Conservation (phyloP, 1,140 invertebrate species). For the Sarcophaga peregrina region DNA sequence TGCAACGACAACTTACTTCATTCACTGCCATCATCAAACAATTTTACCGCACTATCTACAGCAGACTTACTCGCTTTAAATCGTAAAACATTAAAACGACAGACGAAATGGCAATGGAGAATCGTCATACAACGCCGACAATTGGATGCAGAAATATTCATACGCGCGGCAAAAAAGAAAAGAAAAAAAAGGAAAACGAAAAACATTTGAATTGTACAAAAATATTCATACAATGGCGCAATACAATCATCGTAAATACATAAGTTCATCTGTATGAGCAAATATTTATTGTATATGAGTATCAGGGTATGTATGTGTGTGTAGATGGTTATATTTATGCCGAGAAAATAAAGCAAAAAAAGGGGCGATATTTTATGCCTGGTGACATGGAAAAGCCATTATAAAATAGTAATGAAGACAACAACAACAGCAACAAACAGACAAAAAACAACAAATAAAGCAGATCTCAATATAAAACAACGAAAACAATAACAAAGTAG, state of each 20-base stretch:
- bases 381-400: conserved; percentile 40
- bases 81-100: conserved; percentile 1
- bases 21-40: background rate
- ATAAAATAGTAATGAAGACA: conserved; percentile 30
- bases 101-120: background rate
- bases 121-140: background rate
- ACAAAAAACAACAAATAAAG: background rate
- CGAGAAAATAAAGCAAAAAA: background rate
- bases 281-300: background rate
- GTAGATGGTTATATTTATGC: background rate
- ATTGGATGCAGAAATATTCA: conserved; percentile 9
- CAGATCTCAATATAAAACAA: too few species aligned
- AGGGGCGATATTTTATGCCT: conserved; percentile 35
- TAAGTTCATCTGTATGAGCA: background rate
- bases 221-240: background rate
- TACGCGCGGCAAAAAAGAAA: background rate
- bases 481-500: too few species aligned
- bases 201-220: too few species aligned
- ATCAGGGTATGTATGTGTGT: background rate
- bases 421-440: background rate
- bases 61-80: background rate
- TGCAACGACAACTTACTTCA: background rate
- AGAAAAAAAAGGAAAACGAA: too few species aligned
- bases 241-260: background rate
- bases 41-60: too few species aligned